phyloP scores from a whole-genome alignment of 2,797 vertebrate genomes.

The Lerista edwardsae region DNA sequence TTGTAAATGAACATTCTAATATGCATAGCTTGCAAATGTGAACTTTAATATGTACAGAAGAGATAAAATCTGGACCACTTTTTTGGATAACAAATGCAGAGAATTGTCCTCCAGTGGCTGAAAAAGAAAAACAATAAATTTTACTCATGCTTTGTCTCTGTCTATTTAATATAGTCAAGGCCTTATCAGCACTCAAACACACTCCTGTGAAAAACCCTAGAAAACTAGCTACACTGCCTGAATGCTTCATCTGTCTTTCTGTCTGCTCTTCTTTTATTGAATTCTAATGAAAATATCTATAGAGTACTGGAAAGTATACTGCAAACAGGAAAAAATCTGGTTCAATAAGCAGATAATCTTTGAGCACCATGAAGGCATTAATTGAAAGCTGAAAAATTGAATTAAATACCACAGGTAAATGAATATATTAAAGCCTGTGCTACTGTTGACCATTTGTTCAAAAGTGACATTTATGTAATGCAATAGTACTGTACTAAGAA shows the following conservation, averaged over 20 bases:
- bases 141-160: conserved; percentile 52
- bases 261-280: conserved; percentile 55
- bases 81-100: conserved; percentile 59
- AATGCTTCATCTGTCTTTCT: conserved; percentile 58
- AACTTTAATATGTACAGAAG: conserved; percentile 57
- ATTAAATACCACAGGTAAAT: background rate
- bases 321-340: conserved; percentile 38
- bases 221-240: conserved; percentile 57
- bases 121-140: conserved; percentile 68
- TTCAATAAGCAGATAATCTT: conserved; percentile 27
- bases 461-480: background rate
- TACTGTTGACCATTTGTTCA: background rate
- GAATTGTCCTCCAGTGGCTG: conserved; percentile 54
- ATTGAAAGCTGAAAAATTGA: background rate
- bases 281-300: conserved; percentile 50
- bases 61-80: conserved; percentile 48
- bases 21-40: conserved; percentile 60
- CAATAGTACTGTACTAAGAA: background rate
- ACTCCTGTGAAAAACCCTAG: conserved; percentile 55
- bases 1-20: conserved; percentile 59
- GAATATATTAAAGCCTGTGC: conserved; percentile 20
- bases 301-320: conserved; percentile 38
- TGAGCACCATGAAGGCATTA: conserved; percentile 18
- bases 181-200: conserved; percentile 68
- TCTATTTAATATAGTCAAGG: conserved; percentile 65